These are phyloP conservation scores for Noctua janthe DNA, from an alignment of 2,888 invertebrate species.

Conservation along the genomic window DNA sequence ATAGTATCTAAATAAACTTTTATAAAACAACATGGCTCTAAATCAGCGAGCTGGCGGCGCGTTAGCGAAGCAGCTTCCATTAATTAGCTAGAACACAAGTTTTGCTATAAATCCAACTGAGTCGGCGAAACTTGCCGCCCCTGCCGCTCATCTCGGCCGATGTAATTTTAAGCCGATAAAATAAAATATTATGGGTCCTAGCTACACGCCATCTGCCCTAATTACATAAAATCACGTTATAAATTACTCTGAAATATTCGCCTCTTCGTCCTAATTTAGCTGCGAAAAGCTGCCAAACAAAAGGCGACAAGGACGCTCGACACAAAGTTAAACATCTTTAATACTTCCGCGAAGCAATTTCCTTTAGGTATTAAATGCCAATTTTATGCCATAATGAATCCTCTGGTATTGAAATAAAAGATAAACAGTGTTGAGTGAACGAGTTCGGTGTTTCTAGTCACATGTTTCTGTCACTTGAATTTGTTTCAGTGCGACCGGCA, in stretches of 20 bases:
- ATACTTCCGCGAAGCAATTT: conserved; percentile 82
- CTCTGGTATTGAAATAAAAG: conserved; percentile 73
- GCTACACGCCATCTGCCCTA: conserved; percentile 83
- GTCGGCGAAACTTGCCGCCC: conserved; percentile 85
- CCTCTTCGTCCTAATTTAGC: conserved; percentile 79
- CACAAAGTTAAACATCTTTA: conserved; percentile 81
- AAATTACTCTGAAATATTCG: conserved; percentile 85
- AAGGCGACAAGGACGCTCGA: conserved; percentile 79
- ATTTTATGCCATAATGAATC: conserved; percentile 80
- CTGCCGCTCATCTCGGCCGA: conserved; percentile 82
- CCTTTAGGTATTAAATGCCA: conserved; percentile 78
- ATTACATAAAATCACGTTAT: conserved; percentile 86
- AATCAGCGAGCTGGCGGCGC: conserved; percentile 82
- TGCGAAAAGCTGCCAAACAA: conserved; percentile 83
- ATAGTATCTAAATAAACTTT: conserved; percentile 69
- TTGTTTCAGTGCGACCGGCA: conserved; percentile 68
- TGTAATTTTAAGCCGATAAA: conserved; percentile 89
- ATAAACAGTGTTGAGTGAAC: conserved; percentile 48
- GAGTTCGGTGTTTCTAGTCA: conserved; percentile 52
- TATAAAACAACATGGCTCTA: conserved; percentile 83
- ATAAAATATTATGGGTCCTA: conserved; percentile 86
- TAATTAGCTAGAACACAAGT: conserved; percentile 89
- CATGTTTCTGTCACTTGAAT: conserved; percentile 62
- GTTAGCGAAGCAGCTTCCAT: conserved; percentile 86
- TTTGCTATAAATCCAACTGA: conserved; percentile 88